phyloP scores from a whole-genome alignment of 2,113 vertebrate species.

The Sylvia atricapilla region DNA sequence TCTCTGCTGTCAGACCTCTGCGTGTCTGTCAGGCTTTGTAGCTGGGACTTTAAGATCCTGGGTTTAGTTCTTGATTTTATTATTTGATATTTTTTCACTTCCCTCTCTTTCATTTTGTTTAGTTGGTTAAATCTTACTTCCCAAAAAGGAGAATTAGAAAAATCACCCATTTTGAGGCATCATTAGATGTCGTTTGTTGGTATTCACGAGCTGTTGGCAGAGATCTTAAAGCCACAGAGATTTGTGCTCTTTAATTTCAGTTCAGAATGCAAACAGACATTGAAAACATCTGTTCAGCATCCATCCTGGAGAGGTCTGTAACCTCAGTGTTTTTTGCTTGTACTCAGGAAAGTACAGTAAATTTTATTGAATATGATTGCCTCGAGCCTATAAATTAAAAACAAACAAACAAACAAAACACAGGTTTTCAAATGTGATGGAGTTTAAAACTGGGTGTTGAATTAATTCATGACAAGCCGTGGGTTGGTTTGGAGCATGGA shows the following conservation, averaged over 20 bases:
- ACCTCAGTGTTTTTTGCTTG: neutral
- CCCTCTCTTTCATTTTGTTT: constrained; percentile 1
- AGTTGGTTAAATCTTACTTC: neutral
- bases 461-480: neutral
- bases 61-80: constrained; percentile 52
- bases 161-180: neutral
- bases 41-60: constrained; percentile 12
- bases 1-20: constrained; percentile 45
- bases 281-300: constrained; percentile 31
- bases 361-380: neutral
- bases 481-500: neutral
- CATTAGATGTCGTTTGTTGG: constrained; percentile 15
- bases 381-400: neutral
- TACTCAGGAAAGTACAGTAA: neutral
- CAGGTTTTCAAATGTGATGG: neutral
- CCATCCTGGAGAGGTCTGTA: neutral
- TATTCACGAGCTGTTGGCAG: neutral
- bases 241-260: constrained; percentile 56
- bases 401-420: neutral
- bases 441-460: neutral
- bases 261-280: constrained; percentile 35
- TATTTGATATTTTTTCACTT: constrained; percentile 34
- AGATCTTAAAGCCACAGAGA: neutral
- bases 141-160: neutral
- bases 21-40: constrained; percentile 40